Conservation (phyloP, 2,888 invertebrate species). For the Megaustenia siamemsis region DNA sequence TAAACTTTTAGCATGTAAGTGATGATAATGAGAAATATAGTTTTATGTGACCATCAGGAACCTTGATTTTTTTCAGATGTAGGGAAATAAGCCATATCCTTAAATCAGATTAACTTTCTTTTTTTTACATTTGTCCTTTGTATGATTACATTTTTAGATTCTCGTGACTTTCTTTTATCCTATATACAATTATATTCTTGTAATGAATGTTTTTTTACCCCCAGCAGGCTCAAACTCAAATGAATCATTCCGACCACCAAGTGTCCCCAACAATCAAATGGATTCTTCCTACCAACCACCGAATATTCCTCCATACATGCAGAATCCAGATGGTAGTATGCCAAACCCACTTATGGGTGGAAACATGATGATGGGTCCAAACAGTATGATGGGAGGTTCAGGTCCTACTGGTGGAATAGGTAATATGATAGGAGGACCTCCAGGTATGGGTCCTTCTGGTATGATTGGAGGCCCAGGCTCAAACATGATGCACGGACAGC, state of each 20-base stretch:
- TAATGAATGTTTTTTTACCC: neutral
- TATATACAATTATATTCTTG: neutral
- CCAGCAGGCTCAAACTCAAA: conserved; percentile 73
- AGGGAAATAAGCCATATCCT: too few relatives aligned
- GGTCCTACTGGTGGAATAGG: conserved; percentile 50
- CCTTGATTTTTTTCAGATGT: too few relatives aligned
- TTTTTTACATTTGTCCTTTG: too few relatives aligned
- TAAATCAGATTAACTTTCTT: too few relatives aligned
- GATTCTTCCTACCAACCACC: conserved; percentile 59
- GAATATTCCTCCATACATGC: conserved; percentile 67
- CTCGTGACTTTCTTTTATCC: too few relatives aligned
- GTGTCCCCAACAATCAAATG: conserved; percentile 67
- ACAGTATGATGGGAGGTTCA: conserved; percentile 62
- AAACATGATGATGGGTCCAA: conserved; percentile 70
- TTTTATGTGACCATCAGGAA: too few relatives aligned
- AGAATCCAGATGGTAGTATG: conserved; percentile 67
- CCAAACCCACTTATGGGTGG: conserved; percentile 66
- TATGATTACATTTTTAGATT: too few relatives aligned
- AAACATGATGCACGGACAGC: conserved; percentile 58
- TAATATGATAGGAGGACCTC: conserved; percentile 60
- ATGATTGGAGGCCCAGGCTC: conserved; percentile 59
- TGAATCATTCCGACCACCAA: conserved; percentile 74
- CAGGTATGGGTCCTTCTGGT: conserved; percentile 51
- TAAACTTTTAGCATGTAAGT: too few relatives aligned
- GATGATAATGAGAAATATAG: too few relatives aligned